A percentile compares a stretch with the other conserved stretches of the same genome.
Conservation (phyloP, 1,140 invertebrate species). For the Drosophila varians region DNA sequence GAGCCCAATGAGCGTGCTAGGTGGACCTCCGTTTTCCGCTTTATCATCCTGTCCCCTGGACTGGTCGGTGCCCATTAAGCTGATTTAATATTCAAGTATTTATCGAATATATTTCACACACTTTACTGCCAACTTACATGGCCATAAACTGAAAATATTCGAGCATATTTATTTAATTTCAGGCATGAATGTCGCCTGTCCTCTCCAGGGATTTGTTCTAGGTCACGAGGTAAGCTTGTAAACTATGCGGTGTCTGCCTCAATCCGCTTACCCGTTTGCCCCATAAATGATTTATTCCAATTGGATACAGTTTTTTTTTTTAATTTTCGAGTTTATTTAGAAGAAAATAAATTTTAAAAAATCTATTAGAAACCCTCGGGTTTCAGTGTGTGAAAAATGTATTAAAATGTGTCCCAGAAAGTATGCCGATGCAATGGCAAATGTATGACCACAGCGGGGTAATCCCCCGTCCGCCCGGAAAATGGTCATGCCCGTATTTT, state of each 20-base stretch:
- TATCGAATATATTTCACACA: conserved; percentile 28
- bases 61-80: conserved; percentile 36
- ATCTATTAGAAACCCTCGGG: conserved; percentile 11
- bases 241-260: conserved; percentile 1
- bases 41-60: not conserved
- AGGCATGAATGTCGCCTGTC: conserved; percentile 24
- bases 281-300: no score
- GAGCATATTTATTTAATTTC: conserved; percentile 45
- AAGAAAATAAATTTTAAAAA: not conserved
- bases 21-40: not conserved
- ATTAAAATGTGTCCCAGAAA: conserved; percentile 51
- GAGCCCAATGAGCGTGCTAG: conserved; percentile 21
- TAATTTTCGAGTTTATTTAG: no score
- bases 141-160: conserved; percentile 33
- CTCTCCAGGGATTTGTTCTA: conserved; percentile 21
- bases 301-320: no score
- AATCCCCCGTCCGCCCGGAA: not conserved
- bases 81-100: conserved; percentile 56
- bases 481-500: conserved; percentile 41
- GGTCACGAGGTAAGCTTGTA: conserved; percentile 21
- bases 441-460: conserved; percentile 55
- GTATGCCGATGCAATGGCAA: conserved; percentile 49
- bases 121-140: conserved; percentile 30
- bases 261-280: not conserved
- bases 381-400: conserved; percentile 48